Evolutionary conservation across 2,797 vertebrate genomes (phyloP), one percentile per base, ranked within the genome.

Genomic region (Micrastur ruficollis): DNA sequence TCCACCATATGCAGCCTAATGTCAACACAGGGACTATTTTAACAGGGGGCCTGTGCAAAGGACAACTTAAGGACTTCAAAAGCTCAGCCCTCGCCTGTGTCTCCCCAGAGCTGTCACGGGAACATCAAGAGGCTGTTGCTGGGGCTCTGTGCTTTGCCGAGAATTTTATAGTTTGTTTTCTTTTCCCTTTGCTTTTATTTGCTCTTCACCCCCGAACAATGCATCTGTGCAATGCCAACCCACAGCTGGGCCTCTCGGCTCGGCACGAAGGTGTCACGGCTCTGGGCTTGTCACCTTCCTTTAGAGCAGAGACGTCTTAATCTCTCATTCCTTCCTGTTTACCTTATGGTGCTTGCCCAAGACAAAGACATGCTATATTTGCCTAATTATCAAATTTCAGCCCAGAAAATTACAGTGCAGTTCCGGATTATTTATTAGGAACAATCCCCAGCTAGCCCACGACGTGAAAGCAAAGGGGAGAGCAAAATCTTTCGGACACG

Each of bases 91-190:
- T 95, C 15, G 14, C 36, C 73, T 55, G 67, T 70, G 87, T 62
- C 93, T 96, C 93, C 94, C 86, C 66, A 9, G 90, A 95, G 95
- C 95, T 98, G 97, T 98, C 98, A 98, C 27, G 14, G 76, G 88
- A 87, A 95, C 96, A 91, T 97, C 97, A 97, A 96, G 95, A 93
- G 83, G 86, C 93, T 72, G 97, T 46, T 94, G 83, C 95, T 61
- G 72, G 78, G 20, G 75, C 94, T 95, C 80, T 49, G 96, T 62
- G 96, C 96, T 97, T 95, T 97, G 96, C 96, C 18, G 97, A 97
- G 96, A 92, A 97, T 97, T 97, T 98, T 97, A 98, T 26, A 87
- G 97, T 97, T 97, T 98, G 97, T 98, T 98, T 98, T 98, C 97
- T 97, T 98, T 98, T 96, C 97, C 87, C 94, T 93, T 97, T 96